phyloP scores from a whole-genome alignment of 2,797 vertebrate genomes.

The Crenuchus spilurus region DNA sequence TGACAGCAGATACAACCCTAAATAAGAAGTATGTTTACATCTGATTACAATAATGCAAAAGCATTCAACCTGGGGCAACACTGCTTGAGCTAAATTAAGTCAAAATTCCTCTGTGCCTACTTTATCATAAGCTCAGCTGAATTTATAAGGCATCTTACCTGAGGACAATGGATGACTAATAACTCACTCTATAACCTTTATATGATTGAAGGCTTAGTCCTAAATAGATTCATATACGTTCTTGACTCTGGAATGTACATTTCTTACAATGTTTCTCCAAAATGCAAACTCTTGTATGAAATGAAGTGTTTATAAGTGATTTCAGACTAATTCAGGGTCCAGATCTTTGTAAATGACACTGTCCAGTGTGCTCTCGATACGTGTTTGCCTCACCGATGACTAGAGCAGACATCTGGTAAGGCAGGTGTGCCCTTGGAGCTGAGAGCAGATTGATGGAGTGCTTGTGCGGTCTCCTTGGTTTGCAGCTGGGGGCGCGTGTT shows the following conservation, averaged over 20 bases:
- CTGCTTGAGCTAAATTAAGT: background rate
- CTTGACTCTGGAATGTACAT: constrained; percentile 39
- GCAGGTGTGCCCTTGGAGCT: constrained; percentile 56
- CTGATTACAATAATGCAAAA: no score
- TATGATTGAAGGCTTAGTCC: background rate
- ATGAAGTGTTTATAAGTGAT: constrained; percentile 60
- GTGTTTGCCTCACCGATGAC: constrained; percentile 64
- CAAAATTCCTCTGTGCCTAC: no score
- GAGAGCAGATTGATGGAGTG: constrained; percentile 24
- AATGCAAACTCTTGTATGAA: constrained; percentile 67
- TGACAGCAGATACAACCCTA: no score
- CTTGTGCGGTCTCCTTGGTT: constrained; percentile 4
- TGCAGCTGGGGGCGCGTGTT: constrained; percentile 32
- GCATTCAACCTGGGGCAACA: no score
- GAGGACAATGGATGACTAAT: background rate
- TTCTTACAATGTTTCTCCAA: constrained; percentile 61
- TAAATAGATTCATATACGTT: no score
- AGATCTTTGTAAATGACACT: constrained; percentile 61
- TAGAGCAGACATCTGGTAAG: constrained; percentile 61
- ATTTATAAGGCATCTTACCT: background rate
- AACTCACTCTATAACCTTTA: background rate
- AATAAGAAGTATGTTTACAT: no score
- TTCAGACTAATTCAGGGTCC: constrained; percentile 66
- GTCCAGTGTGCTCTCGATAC: constrained; percentile 66
- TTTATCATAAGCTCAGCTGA: no score